Base-by-base conservation (phyloP, 2,888 invertebrate genomes). In the Amiota mariae region DNA sequence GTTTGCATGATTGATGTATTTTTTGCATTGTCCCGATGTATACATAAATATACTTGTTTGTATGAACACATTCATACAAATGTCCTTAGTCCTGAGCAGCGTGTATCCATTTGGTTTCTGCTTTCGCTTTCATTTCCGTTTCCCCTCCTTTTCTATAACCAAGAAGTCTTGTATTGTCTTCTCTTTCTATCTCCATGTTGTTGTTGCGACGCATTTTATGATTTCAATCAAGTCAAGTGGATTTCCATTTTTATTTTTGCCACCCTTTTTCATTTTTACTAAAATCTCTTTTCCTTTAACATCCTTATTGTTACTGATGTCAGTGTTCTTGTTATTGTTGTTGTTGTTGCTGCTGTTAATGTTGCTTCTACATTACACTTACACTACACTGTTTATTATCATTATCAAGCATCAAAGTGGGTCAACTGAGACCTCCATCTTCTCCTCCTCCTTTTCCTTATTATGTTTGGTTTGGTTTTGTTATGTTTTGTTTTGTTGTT, bases 211-310 rank as follows among this genome's bases (percentile, higher is more conserved):
- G 67, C 51, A 72, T 79, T 86, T 84, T 78, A 85, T 78, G 85
- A 85, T 85, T 83, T 82, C 82, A 83, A 83, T 83, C 86, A 86
- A 83, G 81, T 77, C 85, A 83, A 83, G 83, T 83, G 86, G 85
- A 84, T 80, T 80, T 85, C 75, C 82, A 80, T 82, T 84, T 84
- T 78, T 74, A 77, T 80, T 78, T 61, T 20, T 71, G 20, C 24
- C 20, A 13, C n/a, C 3, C 57, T 70, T 70, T 70, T 61, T 24
- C 46, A 57, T 51, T 63, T 54, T 70, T 51, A 24, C 59, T 48
- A 13, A 36, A 36, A 36, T 36, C 36, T 36, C 36, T 36, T 36
- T 36, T 2, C 36, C 36, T 6, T 36, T 36, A 36, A 36, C 36
- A 36, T 4, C 36, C 36, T 36, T 36, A 36, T 36, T 36, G 36